These are phyloP conservation scores for Tyto alba DNA, from an alignment of 2,113 vertebrate genomes.

Conservation along the genomic window DNA sequence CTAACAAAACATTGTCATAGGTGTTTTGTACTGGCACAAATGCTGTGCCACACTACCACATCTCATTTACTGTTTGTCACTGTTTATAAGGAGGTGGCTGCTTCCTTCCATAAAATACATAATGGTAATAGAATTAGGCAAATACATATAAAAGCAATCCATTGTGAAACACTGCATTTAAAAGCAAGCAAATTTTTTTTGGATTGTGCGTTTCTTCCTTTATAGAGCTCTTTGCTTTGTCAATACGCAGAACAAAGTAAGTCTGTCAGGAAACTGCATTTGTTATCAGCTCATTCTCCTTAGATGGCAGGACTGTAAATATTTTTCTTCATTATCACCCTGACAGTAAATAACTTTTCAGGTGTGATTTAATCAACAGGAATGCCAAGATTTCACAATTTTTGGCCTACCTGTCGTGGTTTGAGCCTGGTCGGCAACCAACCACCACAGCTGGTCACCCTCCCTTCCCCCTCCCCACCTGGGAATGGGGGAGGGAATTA, in stretches of 20 bases:
- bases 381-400: conserved; percentile 42
- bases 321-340: conserved; percentile 56
- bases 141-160: not conserved
- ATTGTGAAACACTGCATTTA: not conserved
- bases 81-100: not conserved
- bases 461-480: no score
- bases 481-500: no score
- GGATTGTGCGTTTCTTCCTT: not conserved
- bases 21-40: not conserved
- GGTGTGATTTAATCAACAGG: conserved; percentile 46
- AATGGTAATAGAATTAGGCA: not conserved
- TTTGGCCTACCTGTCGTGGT: no score
- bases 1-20: not conserved
- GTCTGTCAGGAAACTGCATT: not conserved
- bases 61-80: not conserved
- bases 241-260: conserved; percentile 7
- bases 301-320: conserved; percentile 49
- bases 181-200: not conserved
- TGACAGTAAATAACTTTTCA: conserved; percentile 57
- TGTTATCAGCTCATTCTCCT: conserved; percentile 28
- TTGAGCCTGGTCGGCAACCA: no score
- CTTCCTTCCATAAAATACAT: not conserved
- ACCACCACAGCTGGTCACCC: no score
- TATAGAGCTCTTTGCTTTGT: not conserved
- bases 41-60: not conserved